A percentile compares a stretch with the other conserved stretches of the same genome.
These are phyloP conservation scores for Poecilobothrus nobilitatus DNA, from an alignment of 2,888 invertebrate genomes.

Conservation along the genomic window DNA sequence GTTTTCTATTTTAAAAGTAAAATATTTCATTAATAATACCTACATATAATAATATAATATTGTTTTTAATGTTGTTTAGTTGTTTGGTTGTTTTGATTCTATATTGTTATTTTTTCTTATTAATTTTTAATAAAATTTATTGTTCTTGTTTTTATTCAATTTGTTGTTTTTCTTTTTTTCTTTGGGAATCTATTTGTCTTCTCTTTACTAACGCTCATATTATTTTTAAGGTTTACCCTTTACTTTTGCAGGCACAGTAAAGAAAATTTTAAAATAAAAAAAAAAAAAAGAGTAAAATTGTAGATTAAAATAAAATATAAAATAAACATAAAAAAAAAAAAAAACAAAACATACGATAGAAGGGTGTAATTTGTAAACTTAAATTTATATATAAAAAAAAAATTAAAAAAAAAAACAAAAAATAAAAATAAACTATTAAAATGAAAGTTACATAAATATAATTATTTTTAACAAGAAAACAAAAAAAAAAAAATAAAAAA, in stretches of 20 bases:
- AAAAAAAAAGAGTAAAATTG: slow-evolving; percentile 15
- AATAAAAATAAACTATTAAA: slow-evolving; percentile 21
- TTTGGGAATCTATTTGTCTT: slow-evolving; percentile 43
- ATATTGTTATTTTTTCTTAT: not conserved
- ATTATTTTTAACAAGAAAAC: slow-evolving; percentile 18
- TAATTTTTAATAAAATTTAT: not conserved
- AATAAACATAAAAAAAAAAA: no score
- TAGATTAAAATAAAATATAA: no score
- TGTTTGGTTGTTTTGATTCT: not conserved
- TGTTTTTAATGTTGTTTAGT: no score
- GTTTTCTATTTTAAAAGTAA: no score
- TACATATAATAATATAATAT: no score
- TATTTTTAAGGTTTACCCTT: slow-evolving; percentile 47
- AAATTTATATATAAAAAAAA: slow-evolving; percentile 21
- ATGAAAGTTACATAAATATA: slow-evolving; percentile 22
- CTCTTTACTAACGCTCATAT: slow-evolving; percentile 45
- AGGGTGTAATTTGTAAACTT: slow-evolving; percentile 18
- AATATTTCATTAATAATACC: no score
- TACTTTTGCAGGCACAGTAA: slow-evolving; percentile 47
- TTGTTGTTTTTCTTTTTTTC: slow-evolving; percentile 1
- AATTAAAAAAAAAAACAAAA: slow-evolving; percentile 19
- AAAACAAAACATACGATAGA: slow-evolving; percentile 15
- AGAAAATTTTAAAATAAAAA: slow-evolving; percentile 30
- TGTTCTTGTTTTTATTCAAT: not conserved
- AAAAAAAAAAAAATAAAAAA: no score